These are phyloP conservation scores for Nyctibius grandis DNA, from an alignment of 2,797 vertebrate genomes.

Conservation along the genomic window DNA sequence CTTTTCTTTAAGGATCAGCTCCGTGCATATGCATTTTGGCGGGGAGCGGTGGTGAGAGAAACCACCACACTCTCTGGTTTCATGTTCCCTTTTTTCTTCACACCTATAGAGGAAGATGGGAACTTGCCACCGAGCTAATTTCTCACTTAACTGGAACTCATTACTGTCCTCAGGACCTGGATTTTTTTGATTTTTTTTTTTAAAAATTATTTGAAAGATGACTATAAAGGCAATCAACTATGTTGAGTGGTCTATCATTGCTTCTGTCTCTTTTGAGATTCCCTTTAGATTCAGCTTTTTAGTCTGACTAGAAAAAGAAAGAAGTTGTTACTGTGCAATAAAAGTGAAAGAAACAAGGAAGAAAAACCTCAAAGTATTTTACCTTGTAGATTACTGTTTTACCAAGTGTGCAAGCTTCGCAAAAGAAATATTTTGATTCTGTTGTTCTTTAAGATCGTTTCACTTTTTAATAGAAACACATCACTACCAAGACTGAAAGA, in stretches of 20 bases:
- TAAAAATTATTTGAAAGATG: neutral
- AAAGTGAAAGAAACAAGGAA: neutral
- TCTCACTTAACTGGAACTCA: neutral
- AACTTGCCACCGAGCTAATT: neutral
- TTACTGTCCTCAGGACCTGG: neutral
- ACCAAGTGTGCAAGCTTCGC: neutral
- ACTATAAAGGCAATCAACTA: neutral
- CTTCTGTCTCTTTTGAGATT: neutral
- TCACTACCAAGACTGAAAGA: neutral
- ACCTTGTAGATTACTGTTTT: neutral
- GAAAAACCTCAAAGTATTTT: neutral
- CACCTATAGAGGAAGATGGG: neutral
- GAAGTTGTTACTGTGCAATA: neutral
- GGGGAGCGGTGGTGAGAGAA: neutral
- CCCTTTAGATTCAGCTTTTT: neutral
- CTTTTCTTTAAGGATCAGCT: neutral
- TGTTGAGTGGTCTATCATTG: neutral
- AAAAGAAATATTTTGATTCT: neutral
- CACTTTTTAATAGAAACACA: neutral
- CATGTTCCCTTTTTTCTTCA: neutral
- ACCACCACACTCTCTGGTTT: neutral
- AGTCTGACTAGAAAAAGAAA: neutral
- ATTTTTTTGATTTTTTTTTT: neutral
- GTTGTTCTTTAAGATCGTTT: neutral
- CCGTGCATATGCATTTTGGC: neutral